A percentile compares a stretch with the other conserved stretches of the same genome.
Conservation (phyloP, 2,888 invertebrate species). For the Sinohyriopsis cumingii region DNA sequence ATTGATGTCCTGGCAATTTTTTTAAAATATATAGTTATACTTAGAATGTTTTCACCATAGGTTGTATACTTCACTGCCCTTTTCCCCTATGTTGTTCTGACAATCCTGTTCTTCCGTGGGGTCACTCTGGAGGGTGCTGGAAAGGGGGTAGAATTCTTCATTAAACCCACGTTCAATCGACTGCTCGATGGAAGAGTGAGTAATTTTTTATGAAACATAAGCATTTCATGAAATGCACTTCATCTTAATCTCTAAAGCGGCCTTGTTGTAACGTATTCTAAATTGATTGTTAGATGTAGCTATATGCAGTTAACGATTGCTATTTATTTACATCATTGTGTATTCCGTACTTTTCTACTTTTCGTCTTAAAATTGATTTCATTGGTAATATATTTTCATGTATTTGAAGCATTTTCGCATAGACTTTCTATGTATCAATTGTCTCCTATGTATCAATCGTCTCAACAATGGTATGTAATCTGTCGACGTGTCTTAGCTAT, state of each 20-base stretch:
- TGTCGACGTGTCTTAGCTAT: too few species aligned
- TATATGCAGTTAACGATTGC: too few species aligned
- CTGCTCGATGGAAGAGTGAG: conserved; percentile 63
- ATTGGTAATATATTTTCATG: too few species aligned
- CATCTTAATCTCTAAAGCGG: background rate
- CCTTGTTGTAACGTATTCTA: too few species aligned
- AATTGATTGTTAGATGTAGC: too few species aligned
- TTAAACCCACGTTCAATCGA: conserved; percentile 60
- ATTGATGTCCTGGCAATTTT: background rate
- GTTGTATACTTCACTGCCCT: conserved; percentile 69
- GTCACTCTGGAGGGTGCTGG: conserved; percentile 63
- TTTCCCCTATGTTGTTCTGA: conserved; percentile 68
- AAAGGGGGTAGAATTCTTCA: conserved; percentile 66
- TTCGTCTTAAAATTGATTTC: too few species aligned
- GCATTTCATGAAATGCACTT: background rate
- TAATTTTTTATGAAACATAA: background rate
- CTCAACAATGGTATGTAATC: too few species aligned
- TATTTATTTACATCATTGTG: too few species aligned
- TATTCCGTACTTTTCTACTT: too few species aligned
- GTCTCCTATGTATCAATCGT: too few species aligned
- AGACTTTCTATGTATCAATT: too few species aligned
- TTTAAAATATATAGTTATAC: background rate
- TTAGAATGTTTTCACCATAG: conserved; percentile 33
- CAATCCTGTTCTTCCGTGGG: conserved; percentile 68
- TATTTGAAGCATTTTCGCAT: too few species aligned